Conservation (phyloP, 2,888 invertebrate species). For the Torymus auratus region DNA sequence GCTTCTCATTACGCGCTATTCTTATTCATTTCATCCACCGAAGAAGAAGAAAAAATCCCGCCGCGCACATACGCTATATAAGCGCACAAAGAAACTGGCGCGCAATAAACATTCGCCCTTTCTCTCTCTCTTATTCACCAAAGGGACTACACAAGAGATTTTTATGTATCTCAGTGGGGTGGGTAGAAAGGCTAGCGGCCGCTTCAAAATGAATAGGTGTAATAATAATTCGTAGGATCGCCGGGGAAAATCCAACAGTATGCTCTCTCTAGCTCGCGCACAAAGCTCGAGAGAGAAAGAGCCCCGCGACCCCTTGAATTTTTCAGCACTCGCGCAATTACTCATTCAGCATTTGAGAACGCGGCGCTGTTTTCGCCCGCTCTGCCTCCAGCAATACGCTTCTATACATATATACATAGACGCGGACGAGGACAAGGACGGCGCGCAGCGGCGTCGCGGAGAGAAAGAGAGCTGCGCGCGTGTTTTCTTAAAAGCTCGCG, state of each 20-base stretch:
- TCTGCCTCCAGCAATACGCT: background rate
- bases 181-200: background rate
- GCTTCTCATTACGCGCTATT: no score
- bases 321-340: conserved; percentile 56
- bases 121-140: background rate
- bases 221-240: conserved; percentile 55
- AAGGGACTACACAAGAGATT: conserved; percentile 39
- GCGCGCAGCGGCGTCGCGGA: background rate
- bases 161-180: conserved; percentile 43
- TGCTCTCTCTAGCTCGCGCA: background rate
- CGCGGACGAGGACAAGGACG: conserved; percentile 1
- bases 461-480: conserved; percentile 41
- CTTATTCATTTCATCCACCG: no score
- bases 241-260: conserved; percentile 33
- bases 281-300: background rate
- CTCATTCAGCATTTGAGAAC: conserved; percentile 39
- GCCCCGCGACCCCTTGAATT: conserved; percentile 37
- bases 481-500: conserved; percentile 58
- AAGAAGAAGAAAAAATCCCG: background rate
- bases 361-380: background rate
- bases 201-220: conserved; percentile 49
- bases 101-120: conserved; percentile 43
- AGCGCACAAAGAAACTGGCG: background rate
- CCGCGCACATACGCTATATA: background rate
- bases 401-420: background rate